Conservation (phyloP, 2,888 invertebrate species). For the Ophion obscuratus region DNA sequence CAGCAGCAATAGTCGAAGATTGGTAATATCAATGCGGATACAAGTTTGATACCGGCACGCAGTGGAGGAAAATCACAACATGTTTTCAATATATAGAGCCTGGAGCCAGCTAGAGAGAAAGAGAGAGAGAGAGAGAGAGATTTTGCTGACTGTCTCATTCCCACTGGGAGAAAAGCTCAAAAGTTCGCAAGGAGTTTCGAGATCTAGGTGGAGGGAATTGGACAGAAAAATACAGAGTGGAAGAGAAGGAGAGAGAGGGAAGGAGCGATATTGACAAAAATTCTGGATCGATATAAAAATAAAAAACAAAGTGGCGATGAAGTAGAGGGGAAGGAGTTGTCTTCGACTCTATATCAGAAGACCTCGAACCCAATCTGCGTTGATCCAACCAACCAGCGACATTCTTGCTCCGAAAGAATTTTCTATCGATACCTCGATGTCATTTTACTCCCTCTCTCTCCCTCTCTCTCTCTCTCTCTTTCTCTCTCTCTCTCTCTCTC, state of each 20-base stretch:
- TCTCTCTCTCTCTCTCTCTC: neutral
- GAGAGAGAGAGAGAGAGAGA: conserved; percentile 21
- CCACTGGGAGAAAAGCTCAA: conserved; percentile 46
- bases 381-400: conserved; percentile 63
- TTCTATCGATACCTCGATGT: conserved; percentile 60
- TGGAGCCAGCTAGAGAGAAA: no score
- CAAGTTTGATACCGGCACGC: no score
- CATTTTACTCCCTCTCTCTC: conserved; percentile 31
- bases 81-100: no score
- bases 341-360: conserved; percentile 26
- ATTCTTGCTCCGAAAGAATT: conserved; percentile 59
- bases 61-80: no score
- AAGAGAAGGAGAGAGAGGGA: conserved; percentile 22
- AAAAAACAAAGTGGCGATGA: conserved; percentile 42
- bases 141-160: conserved; percentile 32
- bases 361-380: conserved; percentile 46
- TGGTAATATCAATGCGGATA: no score
- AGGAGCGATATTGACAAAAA: conserved; percentile 32
- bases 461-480: conserved; percentile 9
- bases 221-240: neutral
- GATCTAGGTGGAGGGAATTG: conserved; percentile 40
- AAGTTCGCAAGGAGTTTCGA: conserved; percentile 15
- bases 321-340: conserved; percentile 58
- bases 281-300: conserved; percentile 31
- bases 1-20: no score